A percentile compares a stretch with the other conserved stretches of the same genome.
phyloP scores from a whole-genome alignment of 2,113 vertebrate species.

The Podilymbus podiceps region DNA sequence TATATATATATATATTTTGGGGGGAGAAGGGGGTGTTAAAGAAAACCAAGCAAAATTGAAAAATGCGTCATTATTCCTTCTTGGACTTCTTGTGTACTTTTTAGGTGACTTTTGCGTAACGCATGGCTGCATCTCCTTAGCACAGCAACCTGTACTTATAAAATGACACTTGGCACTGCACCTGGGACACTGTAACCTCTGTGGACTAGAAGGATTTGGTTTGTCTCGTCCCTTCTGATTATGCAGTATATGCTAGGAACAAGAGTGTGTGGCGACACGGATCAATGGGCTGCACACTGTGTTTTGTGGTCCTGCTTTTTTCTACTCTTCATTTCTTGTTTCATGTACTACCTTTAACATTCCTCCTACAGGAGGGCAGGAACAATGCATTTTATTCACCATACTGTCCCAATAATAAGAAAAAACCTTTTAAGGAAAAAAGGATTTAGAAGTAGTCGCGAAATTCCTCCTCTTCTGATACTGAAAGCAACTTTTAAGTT shows the following conservation, averaged over 20 bases:
- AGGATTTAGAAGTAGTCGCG: neutral
- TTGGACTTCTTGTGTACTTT: conserved; percentile 22
- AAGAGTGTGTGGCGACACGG: conserved; percentile 34
- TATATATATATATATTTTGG: neutral
- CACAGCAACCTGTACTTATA: conserved; percentile 35
- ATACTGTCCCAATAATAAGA: neutral
- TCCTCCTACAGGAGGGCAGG: neutral
- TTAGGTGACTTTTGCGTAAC: conserved; percentile 38
- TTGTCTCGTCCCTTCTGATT: conserved; percentile 59
- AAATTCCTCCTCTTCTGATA: neutral
- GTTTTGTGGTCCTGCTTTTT: conserved; percentile 37
- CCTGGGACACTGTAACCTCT: conserved; percentile 46
- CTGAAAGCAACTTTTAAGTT: neutral
- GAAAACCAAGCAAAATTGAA: neutral
- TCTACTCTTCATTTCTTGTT: conserved; percentile 37
- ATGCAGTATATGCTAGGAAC: conserved; percentile 42
- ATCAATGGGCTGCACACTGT: conserved; percentile 30
- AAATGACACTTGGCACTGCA: conserved; percentile 48
- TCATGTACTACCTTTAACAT: neutral
- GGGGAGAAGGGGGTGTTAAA: neutral
- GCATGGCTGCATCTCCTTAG: neutral
- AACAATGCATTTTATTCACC: neutral
- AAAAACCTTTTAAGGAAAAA: neutral
- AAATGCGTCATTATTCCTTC: conserved; percentile 5
- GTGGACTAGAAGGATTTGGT: conserved; percentile 44